These are phyloP conservation scores for Spicauda simplicius DNA, from an alignment of 2,888 invertebrate species.

Conservation along the genomic window DNA sequence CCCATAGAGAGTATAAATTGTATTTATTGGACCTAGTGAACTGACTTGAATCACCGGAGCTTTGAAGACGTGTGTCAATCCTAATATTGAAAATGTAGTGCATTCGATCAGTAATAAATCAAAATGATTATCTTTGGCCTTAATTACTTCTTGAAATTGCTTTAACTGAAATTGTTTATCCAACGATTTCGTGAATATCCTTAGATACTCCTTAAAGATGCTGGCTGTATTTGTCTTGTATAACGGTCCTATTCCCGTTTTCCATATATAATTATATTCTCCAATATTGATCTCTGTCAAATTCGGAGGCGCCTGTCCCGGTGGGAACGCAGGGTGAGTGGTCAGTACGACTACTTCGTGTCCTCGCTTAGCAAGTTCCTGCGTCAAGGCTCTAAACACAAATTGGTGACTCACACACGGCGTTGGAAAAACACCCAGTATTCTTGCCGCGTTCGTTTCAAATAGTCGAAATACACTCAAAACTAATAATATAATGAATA, in stretches of 20 bases:
- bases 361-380: slow-evolving; percentile 7
- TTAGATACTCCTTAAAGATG: neutral
- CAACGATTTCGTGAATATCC: neutral
- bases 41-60: slow-evolving; percentile 5
- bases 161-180: neutral
- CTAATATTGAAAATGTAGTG: neutral
- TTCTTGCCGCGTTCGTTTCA: slow-evolving; percentile 3
- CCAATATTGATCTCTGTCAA: slow-evolving; percentile 1
- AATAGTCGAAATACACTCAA: neutral
- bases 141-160: neutral
- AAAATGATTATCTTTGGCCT: neutral
- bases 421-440: slow-evolving; percentile 1
- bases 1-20: neutral
- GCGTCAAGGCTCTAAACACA: slow-evolving; percentile 1
- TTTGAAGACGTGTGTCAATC: slow-evolving; percentile 3
- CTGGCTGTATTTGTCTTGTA: neutral
- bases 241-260: neutral
- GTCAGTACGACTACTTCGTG: slow-evolving; percentile 10
- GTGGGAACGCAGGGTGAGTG: slow-evolving; percentile 1
- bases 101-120: slow-evolving; percentile 5
- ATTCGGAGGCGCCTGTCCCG: neutral
- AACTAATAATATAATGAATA: neutral
- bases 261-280: neutral
- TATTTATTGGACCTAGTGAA: slow-evolving; percentile 3
- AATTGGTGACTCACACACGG: slow-evolving; percentile 5